Percentiles rank a stretch among this genome's conserved stretches.
Evolutionary conservation across 2,888 invertebrate genomes (phyloP).

Genomic region (Drosophila maculinotata): DNA sequence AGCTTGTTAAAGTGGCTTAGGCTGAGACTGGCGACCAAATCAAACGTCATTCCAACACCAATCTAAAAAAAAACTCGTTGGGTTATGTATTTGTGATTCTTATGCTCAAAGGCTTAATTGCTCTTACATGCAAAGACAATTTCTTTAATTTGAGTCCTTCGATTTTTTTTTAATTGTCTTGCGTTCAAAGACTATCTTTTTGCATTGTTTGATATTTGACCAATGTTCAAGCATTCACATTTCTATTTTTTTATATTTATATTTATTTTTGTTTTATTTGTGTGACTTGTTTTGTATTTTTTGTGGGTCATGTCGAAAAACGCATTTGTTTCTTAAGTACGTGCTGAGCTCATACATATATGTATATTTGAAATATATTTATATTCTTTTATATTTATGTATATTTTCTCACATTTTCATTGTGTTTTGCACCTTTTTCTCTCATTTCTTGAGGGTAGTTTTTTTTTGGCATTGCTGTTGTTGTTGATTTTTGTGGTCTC

Average conservation of each 20-base stretch:
- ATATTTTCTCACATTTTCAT: constrained; percentile 23
- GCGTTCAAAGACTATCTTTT: no score
- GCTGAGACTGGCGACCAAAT: no score
- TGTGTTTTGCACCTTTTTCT: constrained; percentile 21
- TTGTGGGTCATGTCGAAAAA: constrained; percentile 15
- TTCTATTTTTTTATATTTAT: not conserved
- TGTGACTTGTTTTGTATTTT: constrained; percentile 15
- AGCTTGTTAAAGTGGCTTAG: no score
- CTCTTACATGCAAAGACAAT: no score
- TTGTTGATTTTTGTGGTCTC: constrained; percentile 17
- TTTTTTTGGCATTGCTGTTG: constrained; percentile 9
- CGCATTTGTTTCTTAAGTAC: constrained; percentile 26
- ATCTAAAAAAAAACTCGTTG: no score
- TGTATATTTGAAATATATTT: not conserved
- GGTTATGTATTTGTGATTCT: no score
- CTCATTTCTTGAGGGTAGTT: constrained; percentile 20
- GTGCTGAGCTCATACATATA: constrained; percentile 21
- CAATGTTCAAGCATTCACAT: constrained; percentile 1
- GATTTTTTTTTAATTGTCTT: no score
- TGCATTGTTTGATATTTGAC: constrained; percentile 3
- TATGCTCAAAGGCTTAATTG: no score
- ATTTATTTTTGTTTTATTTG: constrained; percentile 6
- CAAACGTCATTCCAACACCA: no score
- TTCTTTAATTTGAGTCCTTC: not conserved
- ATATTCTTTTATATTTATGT: not conserved